Percentiles rank a stretch among this genome's conserved stretches.
phyloP scores from a whole-genome alignment of 1,140 invertebrate genomes.

The Brachionus sp. region DNA sequence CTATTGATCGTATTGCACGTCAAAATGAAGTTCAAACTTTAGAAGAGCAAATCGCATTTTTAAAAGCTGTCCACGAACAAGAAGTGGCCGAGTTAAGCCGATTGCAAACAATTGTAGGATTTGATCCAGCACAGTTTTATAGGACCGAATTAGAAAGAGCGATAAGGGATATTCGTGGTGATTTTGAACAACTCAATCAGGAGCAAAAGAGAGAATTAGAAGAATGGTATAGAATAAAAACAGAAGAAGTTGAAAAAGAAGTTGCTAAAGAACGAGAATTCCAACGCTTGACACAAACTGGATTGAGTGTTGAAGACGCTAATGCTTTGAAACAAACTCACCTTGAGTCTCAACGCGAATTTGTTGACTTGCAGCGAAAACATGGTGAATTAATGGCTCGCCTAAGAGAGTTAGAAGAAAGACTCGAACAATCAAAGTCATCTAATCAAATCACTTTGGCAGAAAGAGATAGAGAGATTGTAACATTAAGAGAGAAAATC shows the following conservation, averaged over 20 bases:
- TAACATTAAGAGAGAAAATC: not conserved
- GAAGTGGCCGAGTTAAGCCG: conserved; percentile 18
- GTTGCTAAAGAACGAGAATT: conserved; percentile 22
- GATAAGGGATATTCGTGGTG: conserved; percentile 33
- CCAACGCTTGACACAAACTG: not conserved
- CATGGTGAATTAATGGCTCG: conserved; percentile 16
- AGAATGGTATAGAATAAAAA: conserved; percentile 45
- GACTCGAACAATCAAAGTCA: conserved; percentile 12
- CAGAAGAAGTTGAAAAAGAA: conserved; percentile 33
- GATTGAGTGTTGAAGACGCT: not conserved
- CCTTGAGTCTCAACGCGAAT: conserved; percentile 28
- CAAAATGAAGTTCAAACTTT: conserved; percentile 46
- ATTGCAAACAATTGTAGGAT: conserved; percentile 28
- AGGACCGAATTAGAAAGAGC: conserved; percentile 25
- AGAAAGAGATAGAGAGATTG: conserved; percentile 34
- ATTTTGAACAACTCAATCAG: conserved; percentile 39
- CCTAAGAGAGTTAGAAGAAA: conserved; percentile 37
- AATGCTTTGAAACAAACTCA: conserved; percentile 28
- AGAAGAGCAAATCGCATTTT: conserved; percentile 40
- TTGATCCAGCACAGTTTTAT: conserved; percentile 44
- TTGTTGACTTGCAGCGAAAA: conserved; percentile 11
- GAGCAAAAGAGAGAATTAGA: conserved; percentile 37
- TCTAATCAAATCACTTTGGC: not conserved
- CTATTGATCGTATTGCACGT: conserved; percentile 17
- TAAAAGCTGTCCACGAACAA: conserved; percentile 45